These are phyloP conservation scores for Phengaris alcon DNA, from an alignment of 2,888 invertebrate species.

Conservation along the genomic window DNA sequence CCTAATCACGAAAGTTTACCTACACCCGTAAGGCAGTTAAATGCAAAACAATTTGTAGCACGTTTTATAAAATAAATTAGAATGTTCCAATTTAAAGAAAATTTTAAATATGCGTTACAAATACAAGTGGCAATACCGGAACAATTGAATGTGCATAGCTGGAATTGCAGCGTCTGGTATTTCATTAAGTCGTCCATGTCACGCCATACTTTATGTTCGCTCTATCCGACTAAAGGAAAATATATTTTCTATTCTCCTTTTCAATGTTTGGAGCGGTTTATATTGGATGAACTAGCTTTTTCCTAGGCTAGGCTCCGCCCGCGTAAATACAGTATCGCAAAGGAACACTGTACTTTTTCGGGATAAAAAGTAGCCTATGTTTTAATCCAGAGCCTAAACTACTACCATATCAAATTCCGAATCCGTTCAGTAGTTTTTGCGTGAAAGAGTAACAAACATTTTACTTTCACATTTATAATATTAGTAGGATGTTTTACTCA, in stretches of 20 bases:
- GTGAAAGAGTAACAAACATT: no score
- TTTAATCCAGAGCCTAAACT: no score
- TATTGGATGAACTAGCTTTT: neutral
- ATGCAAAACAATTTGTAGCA: neutral
- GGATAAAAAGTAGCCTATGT: no score
- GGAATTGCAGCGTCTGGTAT: constrained; percentile 32
- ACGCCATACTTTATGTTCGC: constrained; percentile 33
- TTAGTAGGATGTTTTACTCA: neutral
- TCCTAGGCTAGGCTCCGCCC: no score
- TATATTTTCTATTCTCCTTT: neutral
- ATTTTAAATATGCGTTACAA: constrained; percentile 1
- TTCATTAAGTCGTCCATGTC: constrained; percentile 32
- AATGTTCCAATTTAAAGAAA: neutral
- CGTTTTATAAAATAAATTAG: neutral
- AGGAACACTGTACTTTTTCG: no score
- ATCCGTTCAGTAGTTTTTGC: no score
- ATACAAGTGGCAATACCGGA: neutral
- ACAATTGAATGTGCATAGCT: constrained; percentile 32
- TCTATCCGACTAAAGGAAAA: neutral
- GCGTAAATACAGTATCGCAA: no score
- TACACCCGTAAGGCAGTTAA: no score
- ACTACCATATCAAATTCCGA: no score
- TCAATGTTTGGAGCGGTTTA: neutral
- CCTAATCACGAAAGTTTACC: no score
- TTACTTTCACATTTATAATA: no score